phyloP scores from a whole-genome alignment of 2,113 vertebrate species.

The Thermophis baileyi region DNA sequence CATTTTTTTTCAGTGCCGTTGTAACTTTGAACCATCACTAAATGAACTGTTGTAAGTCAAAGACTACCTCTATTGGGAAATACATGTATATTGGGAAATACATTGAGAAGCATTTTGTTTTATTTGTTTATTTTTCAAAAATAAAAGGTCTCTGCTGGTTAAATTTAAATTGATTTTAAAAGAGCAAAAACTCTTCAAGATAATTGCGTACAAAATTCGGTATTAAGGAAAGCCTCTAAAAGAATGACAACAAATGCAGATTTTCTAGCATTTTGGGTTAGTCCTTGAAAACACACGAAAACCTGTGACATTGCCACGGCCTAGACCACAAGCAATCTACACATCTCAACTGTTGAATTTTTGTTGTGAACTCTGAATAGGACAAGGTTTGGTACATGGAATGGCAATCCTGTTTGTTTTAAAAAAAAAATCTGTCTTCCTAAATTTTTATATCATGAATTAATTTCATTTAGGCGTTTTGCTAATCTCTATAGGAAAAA shows the following conservation, averaged over 20 bases:
- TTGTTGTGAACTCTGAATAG: background rate
- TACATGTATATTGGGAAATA: background rate
- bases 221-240: background rate
- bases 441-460: background rate
- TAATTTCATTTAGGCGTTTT: background rate
- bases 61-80: background rate
- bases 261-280: background rate
- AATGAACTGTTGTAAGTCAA: background rate
- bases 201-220: background rate
- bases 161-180: background rate
- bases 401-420: slow-evolving; percentile 6
- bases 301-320: background rate
- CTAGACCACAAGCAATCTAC: background rate
- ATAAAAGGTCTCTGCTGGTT: background rate
- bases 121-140: background rate
- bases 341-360: background rate
- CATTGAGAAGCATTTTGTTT: background rate
- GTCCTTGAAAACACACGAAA: background rate
- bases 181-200: background rate
- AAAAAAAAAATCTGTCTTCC: background rate
- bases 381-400: background rate
- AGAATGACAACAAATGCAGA: background rate
- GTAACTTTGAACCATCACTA: no score
- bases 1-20: no score
- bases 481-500: background rate